A percentile compares a stretch with the other conserved stretches of the same genome.
phyloP scores from a whole-genome alignment of 2,113 vertebrate species.

The Acrocephalus kingi region DNA sequence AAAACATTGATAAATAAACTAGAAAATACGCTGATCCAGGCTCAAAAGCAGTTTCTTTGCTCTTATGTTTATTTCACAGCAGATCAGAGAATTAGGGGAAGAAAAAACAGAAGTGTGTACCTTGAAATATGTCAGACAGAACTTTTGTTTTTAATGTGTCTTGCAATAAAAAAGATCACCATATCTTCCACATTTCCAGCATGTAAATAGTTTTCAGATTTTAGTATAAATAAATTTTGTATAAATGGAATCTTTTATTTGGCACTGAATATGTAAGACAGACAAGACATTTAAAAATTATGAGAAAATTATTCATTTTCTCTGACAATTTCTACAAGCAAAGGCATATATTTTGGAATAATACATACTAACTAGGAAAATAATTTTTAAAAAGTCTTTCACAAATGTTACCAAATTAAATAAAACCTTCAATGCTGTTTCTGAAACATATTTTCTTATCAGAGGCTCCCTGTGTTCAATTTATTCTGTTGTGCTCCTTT shows the following conservation, averaged over 20 bases:
- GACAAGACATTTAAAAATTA: slow-evolving; percentile 6
- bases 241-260: slow-evolving; percentile 40
- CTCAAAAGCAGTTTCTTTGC: neutral
- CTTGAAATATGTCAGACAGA: neutral
- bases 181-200: neutral
- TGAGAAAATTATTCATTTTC: slow-evolving; percentile 26
- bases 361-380: slow-evolving; percentile 15
- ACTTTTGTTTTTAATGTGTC: neutral
- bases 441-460: neutral
- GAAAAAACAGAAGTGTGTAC: neutral
- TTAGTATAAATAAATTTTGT: neutral
- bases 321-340: slow-evolving; percentile 30
- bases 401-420: slow-evolving; percentile 17
- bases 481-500: neutral
- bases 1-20: neutral
- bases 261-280: neutral
- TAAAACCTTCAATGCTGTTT: neutral
- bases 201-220: neutral
- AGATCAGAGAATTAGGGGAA: neutral
- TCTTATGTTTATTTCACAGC: neutral
- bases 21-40: neutral
- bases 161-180: neutral
- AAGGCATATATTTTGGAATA: slow-evolving; percentile 26
- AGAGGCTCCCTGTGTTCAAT: neutral
- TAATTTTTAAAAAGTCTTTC: neutral